These are phyloP conservation scores for Coenonympha arcania DNA, from an alignment of 2,888 invertebrate species.

Conservation along the genomic window DNA sequence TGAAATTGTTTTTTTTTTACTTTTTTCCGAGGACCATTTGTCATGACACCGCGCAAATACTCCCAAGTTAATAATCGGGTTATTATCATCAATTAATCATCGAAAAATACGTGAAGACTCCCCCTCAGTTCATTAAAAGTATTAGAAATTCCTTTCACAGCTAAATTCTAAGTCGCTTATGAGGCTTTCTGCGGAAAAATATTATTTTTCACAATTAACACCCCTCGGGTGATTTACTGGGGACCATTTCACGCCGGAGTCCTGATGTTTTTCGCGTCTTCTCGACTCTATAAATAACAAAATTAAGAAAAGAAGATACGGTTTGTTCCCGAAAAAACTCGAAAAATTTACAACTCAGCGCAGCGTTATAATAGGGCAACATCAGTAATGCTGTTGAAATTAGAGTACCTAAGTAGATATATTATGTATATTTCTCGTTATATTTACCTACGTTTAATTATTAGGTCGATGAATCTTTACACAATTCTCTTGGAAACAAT, in stretches of 20 bases:
- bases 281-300: constrained; percentile 51
- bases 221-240: constrained; percentile 49
- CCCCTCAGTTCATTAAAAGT: constrained; percentile 35
- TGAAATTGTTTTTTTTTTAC: neutral
- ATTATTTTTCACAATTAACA: constrained; percentile 64
- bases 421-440: too few species aligned
- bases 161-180: constrained; percentile 43
- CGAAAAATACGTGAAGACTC: constrained; percentile 16
- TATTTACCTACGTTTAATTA: too few species aligned
- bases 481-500: too few species aligned
- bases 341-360: neutral
- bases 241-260: constrained; percentile 31
- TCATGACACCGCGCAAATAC: neutral
- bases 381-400: too few species aligned
- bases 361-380: too few species aligned
- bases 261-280: constrained; percentile 46
- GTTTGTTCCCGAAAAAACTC: constrained; percentile 10
- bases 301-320: constrained; percentile 38
- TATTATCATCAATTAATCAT: constrained; percentile 26
- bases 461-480: too few species aligned
- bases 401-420: too few species aligned
- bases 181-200: constrained; percentile 39
- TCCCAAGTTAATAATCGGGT: constrained; percentile 10
- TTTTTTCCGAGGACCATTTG: neutral
- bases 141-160: constrained; percentile 45